Evolutionary conservation across 2,113 vertebrate genomes (phyloP), one percentile per base, ranked within the genome.

Genomic region (Marmota flaviventris): DNA sequence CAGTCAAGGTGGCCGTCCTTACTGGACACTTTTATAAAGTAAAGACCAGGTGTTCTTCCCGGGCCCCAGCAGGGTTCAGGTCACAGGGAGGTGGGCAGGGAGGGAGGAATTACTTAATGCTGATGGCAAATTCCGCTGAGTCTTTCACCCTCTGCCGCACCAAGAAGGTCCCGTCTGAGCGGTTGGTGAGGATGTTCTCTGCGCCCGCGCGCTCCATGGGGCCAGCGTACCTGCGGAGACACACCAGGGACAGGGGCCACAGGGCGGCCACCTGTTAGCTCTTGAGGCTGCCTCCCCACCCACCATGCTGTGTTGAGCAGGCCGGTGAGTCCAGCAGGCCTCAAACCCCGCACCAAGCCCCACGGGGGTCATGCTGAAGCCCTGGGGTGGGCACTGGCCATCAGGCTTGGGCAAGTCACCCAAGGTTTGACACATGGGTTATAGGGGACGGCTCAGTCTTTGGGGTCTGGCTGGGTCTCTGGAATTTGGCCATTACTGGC

Each of bases 161-260:
- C 32, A 99, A 98, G 97, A 99, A 99, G 0, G 99, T 99, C n/a
- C 99, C 99, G 1, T 99, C 99, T 0, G 99, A 99, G 1, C 99
- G 99, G 22, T 98, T 96, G 72, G 95, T 93, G 3, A 99, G 98
- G 82, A 99, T 98, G 93, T 98, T 98, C 93, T 99, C 99, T 0
- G 99, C 99, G 0, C 98, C 99, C 0, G 97, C 96, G 0, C 99
- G 98, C 93, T 99, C 99, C 99, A 99, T 99, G 97, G 99, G 99
- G 24, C 99, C 99, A 0, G 99, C 99, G 4, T 99, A 99, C 99
- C 99, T 99, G 96, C 27, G 22, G 56, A 81, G 51, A 94, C 1
- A 75, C 25, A 76, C 4, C 53, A 51, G 45, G 13, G 61, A 22
- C 65, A 53, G 88, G 69, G 88, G 79, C 58, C 5, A 3, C 61